Evolutionary conservation across 2,888 invertebrate genomes (phyloP).

Genomic region (Hartigia nigra): DNA sequence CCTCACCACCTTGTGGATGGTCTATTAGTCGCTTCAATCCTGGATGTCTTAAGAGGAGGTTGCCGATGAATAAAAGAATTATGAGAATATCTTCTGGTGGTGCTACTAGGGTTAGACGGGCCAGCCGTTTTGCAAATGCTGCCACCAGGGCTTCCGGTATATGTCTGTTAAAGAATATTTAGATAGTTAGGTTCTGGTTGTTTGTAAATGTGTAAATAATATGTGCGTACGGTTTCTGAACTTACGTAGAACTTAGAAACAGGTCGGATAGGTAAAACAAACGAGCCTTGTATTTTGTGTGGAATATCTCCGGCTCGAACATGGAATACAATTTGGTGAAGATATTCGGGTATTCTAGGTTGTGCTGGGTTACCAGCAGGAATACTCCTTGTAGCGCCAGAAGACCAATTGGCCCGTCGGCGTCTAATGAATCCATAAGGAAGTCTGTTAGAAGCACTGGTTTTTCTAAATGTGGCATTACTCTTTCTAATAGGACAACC

Average conservation of each 20-base stretch:
- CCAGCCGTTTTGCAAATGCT: conserved; percentile 90
- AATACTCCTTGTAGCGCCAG: conserved; percentile 93
- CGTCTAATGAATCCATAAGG: conserved; percentile 88
- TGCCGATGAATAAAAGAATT: conserved; percentile 85
- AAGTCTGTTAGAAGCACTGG: conserved; percentile 91
- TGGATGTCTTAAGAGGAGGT: conserved; percentile 87
- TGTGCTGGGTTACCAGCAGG: conserved; percentile 88
- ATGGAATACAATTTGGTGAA: conserved; percentile 95
- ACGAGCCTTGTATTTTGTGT: conserved; percentile 88
- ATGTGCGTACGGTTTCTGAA: conserved; percentile 32
- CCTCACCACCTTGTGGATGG: conserved; percentile 66
- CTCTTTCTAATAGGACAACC: conserved; percentile 82
- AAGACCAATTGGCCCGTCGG: conserved; percentile 88
- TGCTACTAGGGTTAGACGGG: conserved; percentile 85
- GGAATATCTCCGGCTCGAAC: conserved; percentile 91
- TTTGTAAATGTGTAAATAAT: conserved; percentile 3
- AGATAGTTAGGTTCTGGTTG: neutral
- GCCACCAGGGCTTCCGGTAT: conserved; percentile 91
- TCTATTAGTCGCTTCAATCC: conserved; percentile 78
- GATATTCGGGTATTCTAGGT: conserved; percentile 95
- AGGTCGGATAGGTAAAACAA: conserved; percentile 90
- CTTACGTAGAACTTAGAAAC: conserved; percentile 92
- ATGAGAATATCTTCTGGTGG: conserved; percentile 82
- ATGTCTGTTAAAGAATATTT: conserved; percentile 72
- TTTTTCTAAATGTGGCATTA: conserved; percentile 82